A percentile compares a stretch with the other conserved stretches of the same genome.
phyloP scores from a whole-genome alignment of 2,888 invertebrate genomes.

The Polydrusus cervinus region DNA sequence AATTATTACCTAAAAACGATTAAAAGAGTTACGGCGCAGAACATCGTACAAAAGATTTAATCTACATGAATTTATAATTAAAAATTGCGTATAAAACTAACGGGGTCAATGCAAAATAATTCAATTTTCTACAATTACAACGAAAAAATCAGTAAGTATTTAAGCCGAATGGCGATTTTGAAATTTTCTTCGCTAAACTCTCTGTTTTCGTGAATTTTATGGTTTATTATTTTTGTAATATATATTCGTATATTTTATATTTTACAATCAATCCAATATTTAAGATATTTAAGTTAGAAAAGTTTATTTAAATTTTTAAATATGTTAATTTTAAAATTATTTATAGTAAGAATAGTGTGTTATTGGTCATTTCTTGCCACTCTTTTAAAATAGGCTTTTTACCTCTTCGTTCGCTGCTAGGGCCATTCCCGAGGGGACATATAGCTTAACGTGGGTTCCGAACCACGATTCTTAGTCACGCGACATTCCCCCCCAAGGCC shows the following conservation, averaged over 20 bases:
- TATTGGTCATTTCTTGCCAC: too few relatives aligned
- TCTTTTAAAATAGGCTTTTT: too few relatives aligned
- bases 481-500: too few relatives aligned
- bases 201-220: not conserved
- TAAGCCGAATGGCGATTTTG: constrained; percentile 3
- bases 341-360: too few relatives aligned
- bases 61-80: constrained; percentile 43
- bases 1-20: constrained; percentile 25
- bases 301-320: too few relatives aligned
- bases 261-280: too few relatives aligned
- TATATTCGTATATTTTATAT: not conserved
- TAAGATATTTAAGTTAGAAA: too few relatives aligned
- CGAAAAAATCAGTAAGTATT: not conserved
- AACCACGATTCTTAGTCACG: too few relatives aligned
- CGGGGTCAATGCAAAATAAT: constrained; percentile 40
- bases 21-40: constrained; percentile 17
- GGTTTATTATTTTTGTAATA: constrained; percentile 22
- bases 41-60: constrained; percentile 32
- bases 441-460: too few relatives aligned
- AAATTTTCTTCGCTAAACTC: constrained; percentile 23
- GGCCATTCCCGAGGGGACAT: too few relatives aligned
- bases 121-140: constrained; percentile 28
- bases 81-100: constrained; percentile 28
- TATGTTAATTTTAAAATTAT: too few relatives aligned
- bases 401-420: too few relatives aligned